These are phyloP conservation scores for Benitochromis conjunctus DNA, from an alignment of 2,113 vertebrate species.

Conservation along the genomic window DNA sequence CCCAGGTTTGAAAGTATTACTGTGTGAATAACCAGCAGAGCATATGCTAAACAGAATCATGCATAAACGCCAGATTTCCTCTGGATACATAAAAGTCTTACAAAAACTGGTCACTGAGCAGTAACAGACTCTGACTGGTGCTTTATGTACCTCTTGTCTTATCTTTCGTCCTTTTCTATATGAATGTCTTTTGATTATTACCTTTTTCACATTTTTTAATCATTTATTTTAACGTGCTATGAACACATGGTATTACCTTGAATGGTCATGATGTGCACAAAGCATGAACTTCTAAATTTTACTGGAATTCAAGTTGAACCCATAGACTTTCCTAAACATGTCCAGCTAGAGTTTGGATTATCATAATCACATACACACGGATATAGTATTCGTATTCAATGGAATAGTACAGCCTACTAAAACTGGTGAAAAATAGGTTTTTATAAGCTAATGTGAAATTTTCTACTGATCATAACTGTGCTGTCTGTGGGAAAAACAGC, in stretches of 20 bases:
- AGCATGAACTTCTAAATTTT: not conserved
- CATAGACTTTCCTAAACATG: not conserved
- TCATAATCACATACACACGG: not conserved
- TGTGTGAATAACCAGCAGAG: not conserved
- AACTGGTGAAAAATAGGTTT: not conserved
- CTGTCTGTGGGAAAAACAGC: not conserved
- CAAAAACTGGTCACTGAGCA: not conserved
- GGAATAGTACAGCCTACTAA: not conserved
- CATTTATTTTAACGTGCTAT: not conserved
- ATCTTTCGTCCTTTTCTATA: not conserved
- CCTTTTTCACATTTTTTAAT: not conserved
- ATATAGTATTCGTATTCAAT: not conserved
- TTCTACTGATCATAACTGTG: not conserved
- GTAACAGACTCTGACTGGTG: not conserved
- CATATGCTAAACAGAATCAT: not conserved
- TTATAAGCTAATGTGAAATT: not conserved
- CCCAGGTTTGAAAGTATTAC: not conserved
- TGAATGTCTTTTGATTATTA: not conserved
- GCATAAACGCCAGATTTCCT: not conserved
- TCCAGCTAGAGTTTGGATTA: not conserved
- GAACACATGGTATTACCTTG: not conserved
- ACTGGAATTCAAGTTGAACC: not conserved
- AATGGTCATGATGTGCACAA: not conserved
- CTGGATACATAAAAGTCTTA: not conserved
- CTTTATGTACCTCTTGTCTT: not conserved